phyloP scores from a whole-genome alignment of 2,113 vertebrate species.

The Desmodus rotundus region DNA sequence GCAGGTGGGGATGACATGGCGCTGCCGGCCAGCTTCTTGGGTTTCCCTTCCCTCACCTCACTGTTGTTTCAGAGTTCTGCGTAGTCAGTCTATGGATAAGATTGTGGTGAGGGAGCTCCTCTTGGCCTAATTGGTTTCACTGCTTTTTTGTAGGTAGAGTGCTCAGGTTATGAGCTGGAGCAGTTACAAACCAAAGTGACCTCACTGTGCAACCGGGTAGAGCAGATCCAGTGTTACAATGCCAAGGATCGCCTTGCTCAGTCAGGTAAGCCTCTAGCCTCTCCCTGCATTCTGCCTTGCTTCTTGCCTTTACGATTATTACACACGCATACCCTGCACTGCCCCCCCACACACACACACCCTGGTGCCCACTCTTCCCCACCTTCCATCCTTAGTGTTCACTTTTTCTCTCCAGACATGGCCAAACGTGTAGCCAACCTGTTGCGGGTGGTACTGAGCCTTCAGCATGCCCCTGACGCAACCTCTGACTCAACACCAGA shows the following conservation, averaged over 20 bases:
- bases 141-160: slow-evolving; percentile 83
- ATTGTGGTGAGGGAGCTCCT: not conserved
- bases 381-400: not conserved
- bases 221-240: slow-evolving; percentile 88
- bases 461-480: slow-evolving; percentile 86
- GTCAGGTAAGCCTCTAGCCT: slow-evolving; percentile 83
- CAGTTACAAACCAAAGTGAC: slow-evolving; percentile 89
- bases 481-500: slow-evolving; percentile 48
- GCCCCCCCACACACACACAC: no score
- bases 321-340: not conserved
- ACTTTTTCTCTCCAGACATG: slow-evolving; percentile 86
- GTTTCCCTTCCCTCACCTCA: not conserved
- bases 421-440: slow-evolving; percentile 95
- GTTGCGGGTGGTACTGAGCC: slow-evolving; percentile 89
- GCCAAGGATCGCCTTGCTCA: slow-evolving; percentile 94
- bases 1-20: not conserved
- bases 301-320: not conserved
- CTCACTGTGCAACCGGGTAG: slow-evolving; percentile 91
- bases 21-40: not conserved
- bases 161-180: slow-evolving; percentile 89
- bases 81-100: not conserved
- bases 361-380: not conserved
- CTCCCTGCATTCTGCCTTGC: not conserved
- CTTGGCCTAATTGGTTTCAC: not conserved
- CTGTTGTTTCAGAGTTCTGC: not conserved